phyloP scores from a whole-genome alignment of 2,113 vertebrate species.

The Bubo blakistoni region DNA sequence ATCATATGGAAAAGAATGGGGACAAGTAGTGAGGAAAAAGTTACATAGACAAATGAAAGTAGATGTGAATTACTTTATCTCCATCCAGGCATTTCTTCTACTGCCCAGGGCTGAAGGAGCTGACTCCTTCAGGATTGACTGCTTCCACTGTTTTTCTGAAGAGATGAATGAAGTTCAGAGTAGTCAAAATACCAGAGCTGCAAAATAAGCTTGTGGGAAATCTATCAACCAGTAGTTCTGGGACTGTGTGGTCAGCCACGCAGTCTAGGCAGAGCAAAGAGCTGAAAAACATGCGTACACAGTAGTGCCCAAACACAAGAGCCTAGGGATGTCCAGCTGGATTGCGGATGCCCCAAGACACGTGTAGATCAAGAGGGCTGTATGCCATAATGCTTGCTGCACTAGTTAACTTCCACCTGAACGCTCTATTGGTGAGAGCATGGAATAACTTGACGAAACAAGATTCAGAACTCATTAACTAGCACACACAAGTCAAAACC shows the following conservation, averaged over 20 bases:
- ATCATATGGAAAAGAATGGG: not conserved
- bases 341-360: rapidly evolving
- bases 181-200: not conserved
- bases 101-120: not conserved
- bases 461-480: not conserved
- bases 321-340: not conserved
- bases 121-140: not conserved
- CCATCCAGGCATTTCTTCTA: not conserved
- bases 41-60: not conserved
- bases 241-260: not conserved
- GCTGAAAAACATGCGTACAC: not conserved
- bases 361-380: not conserved
- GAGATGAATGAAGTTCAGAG: not conserved
- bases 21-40: not conserved
- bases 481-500: not conserved
- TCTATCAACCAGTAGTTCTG: not conserved
- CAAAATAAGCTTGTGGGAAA: not conserved
- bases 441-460: not conserved
- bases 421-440: rapidly evolving
- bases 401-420: not conserved
- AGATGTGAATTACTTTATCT: not conserved
- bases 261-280: not conserved
- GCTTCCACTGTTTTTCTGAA: not conserved
- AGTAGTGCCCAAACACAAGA: not conserved
- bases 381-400: rapidly evolving